Conservation (phyloP, 2,888 invertebrate species). For the Idaea aversata region DNA sequence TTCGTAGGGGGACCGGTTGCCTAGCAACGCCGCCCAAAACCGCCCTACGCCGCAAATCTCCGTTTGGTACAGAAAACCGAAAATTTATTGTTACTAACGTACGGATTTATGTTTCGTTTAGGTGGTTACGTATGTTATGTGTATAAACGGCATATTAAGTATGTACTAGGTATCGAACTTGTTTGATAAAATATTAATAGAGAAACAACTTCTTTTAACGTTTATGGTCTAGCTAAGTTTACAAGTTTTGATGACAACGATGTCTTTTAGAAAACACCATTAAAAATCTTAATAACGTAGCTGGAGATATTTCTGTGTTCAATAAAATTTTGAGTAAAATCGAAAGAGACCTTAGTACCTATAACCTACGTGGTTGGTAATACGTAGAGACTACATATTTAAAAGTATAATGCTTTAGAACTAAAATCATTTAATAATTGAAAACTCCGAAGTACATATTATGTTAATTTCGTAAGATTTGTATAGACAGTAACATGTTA, state of each 20-base stretch:
- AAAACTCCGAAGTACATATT: not conserved
- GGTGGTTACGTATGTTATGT: not conserved
- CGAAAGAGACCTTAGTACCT: no score
- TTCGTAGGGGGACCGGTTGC: slow-evolving; percentile 49
- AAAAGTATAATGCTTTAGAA: not conserved
- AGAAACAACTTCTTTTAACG: no score
- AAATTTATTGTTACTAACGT: slow-evolving; percentile 67
- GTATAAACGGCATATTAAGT: not conserved
- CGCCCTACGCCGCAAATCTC: slow-evolving; percentile 72
- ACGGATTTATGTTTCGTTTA: slow-evolving; percentile 46
- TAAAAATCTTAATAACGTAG: no score
- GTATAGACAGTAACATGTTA: not conserved
- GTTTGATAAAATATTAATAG: not conserved
- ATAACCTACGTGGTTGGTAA: no score
- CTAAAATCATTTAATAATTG: not conserved
- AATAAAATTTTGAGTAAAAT: no score
- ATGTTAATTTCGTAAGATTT: not conserved
- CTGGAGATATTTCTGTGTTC: no score
- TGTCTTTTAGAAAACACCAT: no score
- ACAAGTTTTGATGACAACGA: no score
- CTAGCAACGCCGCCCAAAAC: slow-evolving; percentile 66
- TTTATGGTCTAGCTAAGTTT: no score
- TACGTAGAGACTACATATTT: not conserved
- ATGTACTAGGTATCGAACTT: not conserved
- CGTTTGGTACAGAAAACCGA: slow-evolving; percentile 66